A percentile compares a stretch with the other conserved stretches of the same genome.
Conservation (phyloP, 2,113 vertebrate genomes). For the Pluvialis apricaria region DNA sequence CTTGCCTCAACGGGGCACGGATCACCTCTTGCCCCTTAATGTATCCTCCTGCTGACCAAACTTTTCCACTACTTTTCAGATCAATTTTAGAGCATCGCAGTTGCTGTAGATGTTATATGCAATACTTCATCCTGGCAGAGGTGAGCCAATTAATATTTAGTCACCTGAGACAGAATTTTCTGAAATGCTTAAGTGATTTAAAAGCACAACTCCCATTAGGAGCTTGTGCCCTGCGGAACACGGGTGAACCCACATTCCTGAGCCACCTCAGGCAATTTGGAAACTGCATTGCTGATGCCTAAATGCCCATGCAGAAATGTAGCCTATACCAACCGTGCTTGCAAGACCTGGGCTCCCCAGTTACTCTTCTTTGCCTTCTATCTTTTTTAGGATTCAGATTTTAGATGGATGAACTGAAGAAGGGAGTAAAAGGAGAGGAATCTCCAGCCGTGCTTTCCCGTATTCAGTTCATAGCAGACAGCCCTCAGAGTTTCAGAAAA, state of each 20-base stretch:
- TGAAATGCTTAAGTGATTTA: background rate
- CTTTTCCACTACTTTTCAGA: background rate
- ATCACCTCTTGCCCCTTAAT: background rate
- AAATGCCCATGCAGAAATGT: background rate
- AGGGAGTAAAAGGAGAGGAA: background rate
- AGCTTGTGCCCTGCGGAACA: background rate
- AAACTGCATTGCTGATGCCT: background rate
- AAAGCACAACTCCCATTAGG: background rate
- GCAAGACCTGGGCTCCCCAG: background rate
- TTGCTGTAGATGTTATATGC: background rate
- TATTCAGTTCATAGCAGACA: background rate
- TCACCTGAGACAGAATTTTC: background rate
- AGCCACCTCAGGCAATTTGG: background rate
- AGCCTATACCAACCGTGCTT: rapidly evolving
- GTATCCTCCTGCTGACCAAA: background rate
- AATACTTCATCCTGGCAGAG: background rate
- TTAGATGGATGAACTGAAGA: background rate
- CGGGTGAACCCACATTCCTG: background rate
- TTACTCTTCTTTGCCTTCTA: background rate
- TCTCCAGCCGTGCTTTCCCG: background rate
- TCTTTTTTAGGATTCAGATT: background rate
- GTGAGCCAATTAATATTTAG: background rate
- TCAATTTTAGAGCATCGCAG: background rate
- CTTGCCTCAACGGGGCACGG: background rate
- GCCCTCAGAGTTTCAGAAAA: background rate